Percentiles rank a stretch among this genome's conserved stretches.
Conservation (phyloP, 2,113 vertebrate genomes). For the Beaufortia kweichowensis region DNA sequence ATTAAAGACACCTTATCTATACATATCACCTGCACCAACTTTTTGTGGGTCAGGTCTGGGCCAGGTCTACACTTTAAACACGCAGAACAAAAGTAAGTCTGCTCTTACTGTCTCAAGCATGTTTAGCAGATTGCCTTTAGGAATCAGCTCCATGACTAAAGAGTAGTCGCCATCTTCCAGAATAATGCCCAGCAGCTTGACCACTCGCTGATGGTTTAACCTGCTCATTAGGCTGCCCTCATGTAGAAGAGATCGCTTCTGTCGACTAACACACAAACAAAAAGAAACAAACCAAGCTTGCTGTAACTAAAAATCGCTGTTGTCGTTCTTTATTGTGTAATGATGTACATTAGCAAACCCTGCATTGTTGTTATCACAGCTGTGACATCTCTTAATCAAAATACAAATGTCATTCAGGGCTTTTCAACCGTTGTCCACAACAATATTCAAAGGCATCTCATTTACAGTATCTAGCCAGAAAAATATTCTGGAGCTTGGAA, state of each 20-base stretch:
- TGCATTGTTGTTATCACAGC: no score
- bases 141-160: slow-evolving; percentile 90
- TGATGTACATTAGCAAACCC: background rate
- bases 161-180: slow-evolving; percentile 88
- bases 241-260: slow-evolving; percentile 82
- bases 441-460: no score
- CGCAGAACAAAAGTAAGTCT: background rate
- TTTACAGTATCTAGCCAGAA: no score
- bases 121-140: slow-evolving; percentile 85
- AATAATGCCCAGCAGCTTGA: slow-evolving; percentile 88
- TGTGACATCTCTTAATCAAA: no score
- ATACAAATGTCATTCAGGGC: no score
- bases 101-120: slow-evolving; percentile 78
- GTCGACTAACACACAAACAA: slow-evolving; percentile 53
- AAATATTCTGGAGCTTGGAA: no score
- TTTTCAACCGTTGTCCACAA: no score
- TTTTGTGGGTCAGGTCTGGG: no score
- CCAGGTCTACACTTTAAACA: no score
- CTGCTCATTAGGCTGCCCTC: slow-evolving; percentile 89
- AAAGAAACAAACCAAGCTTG: background rate
- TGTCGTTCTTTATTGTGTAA: background rate
- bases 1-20: no score
- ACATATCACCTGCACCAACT: no score
- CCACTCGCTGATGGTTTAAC: slow-evolving; percentile 84
- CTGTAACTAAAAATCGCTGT: background rate